Conservation (phyloP, 2,113 vertebrate genomes). For the Lipophrys pholis region DNA sequence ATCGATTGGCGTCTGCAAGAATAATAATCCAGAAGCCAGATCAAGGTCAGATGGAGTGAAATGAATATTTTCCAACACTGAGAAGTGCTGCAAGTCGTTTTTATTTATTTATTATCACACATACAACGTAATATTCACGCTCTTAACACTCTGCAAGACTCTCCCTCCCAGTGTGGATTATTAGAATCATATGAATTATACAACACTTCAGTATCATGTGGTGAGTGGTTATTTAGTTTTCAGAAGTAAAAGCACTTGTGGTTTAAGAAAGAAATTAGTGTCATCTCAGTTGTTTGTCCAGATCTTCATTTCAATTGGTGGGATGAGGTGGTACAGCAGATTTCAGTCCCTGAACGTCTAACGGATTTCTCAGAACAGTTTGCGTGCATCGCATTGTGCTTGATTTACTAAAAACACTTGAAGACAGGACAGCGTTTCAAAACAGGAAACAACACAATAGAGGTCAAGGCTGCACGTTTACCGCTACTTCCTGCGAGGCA, state of each 20-base stretch:
- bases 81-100: constrained; percentile 36
- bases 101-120: constrained; percentile 67
- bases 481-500: constrained; percentile 16
- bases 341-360: constrained; percentile 34
- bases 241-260: constrained; percentile 77
- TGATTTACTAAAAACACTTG: constrained; percentile 50
- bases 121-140: constrained; percentile 63
- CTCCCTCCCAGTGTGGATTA: constrained; percentile 33
- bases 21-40: neutral
- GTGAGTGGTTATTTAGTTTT: constrained; percentile 54
- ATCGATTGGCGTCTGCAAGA: neutral
- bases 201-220: constrained; percentile 64
- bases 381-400: constrained; percentile 70
- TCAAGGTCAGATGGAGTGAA: constrained; percentile 10
- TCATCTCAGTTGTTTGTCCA: constrained; percentile 44
- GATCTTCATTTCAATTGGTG: constrained; percentile 48
- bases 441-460: constrained; percentile 57
- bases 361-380: constrained; percentile 40
- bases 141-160: constrained; percentile 34
- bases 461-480: constrained; percentile 37
- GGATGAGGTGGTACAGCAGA: constrained; percentile 32
- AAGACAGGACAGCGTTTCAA: constrained; percentile 57
- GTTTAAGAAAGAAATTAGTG: constrained; percentile 69
- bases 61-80: constrained; percentile 40
- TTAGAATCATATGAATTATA: constrained; percentile 62